Base-by-base conservation (phyloP, 2,888 invertebrate genomes). In the Stomorhina lunata region DNA sequence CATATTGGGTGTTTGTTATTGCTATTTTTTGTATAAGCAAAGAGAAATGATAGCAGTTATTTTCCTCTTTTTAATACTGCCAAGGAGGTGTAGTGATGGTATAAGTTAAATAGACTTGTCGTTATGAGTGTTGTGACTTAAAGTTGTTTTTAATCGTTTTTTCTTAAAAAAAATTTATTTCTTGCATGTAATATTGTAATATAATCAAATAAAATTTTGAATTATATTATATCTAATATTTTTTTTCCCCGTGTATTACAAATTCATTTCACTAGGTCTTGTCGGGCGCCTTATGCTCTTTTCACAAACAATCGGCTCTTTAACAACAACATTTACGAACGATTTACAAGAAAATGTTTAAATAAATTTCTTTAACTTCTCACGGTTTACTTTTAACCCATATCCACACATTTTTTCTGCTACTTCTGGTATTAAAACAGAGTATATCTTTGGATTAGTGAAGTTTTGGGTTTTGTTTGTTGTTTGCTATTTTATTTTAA, bases 321-420 rank as follows among this genome's bases (percentile, higher is more conserved):
- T 76, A 34, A 29, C 22, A n/a, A 12, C 22, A 2, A 1, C 53
- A 43, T 25, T 48, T 63, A 32, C 17, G 22, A 34, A 34, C 43
- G n/a, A n/a, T n/a, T n/a, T 80, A 76, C 63, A 63, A 65, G 55
- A 72, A 66, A 71, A 59, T 68, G n/a, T 5, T 66, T 63, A 76
- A 78, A n/a, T 82, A 34, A 75, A 75, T 82, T 71, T 73, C 57
- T 72, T 84, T 75, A 82, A 80, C 88, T 89, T 89, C 89, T 89
- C 89, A 89, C 89, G 89, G 89, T 89, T 89, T 89, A 89, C 89
- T 89, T 89, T 87, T 87, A 84, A 83, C 59, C 75, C 69, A 84
- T 69, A 75, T 82, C 63, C 78, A 32, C 15, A 59, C 20, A 48
- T 66, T 43, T 53, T 65, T 61, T 25, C 40, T 75, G 20, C 34